phyloP scores from a whole-genome alignment of 2,113 vertebrate genomes.

The Toxotes jaculatrix region DNA sequence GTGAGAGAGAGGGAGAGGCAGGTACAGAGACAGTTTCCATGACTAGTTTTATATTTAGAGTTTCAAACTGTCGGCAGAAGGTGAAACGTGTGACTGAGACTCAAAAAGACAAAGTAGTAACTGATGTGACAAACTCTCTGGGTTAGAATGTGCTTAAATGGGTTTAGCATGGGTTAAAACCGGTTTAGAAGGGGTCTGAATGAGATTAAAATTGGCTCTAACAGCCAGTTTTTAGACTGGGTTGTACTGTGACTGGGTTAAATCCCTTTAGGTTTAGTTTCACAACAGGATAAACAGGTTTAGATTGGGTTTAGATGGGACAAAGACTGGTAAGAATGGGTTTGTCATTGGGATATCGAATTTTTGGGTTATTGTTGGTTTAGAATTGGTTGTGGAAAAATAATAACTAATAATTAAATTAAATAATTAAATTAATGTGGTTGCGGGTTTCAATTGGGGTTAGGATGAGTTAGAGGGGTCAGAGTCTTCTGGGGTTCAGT shows the following conservation, averaged over 20 bases:
- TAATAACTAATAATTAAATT: too few species aligned
- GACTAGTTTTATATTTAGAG: conserved; percentile 62
- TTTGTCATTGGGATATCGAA: background rate
- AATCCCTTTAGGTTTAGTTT: too few species aligned
- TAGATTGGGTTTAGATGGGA: background rate
- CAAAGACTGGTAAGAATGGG: background rate
- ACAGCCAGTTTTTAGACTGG: too few species aligned
- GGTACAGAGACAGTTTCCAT: conserved; percentile 65
- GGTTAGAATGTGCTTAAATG: too few species aligned
- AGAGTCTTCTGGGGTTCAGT: background rate
- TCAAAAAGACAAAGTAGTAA: background rate
- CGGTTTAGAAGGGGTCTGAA: background rate
- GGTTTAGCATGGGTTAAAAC: background rate
- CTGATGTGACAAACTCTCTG: too few species aligned
- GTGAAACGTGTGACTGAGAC: conserved; percentile 37
- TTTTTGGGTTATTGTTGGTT: too few species aligned
- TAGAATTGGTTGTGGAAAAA: background rate
- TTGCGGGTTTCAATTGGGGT: background rate
- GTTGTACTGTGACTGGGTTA: too few species aligned
- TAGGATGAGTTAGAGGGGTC: background rate
- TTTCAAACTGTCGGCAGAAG: conserved; percentile 21
- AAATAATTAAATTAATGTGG: background rate
- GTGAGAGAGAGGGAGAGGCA: conserved; percentile 5
- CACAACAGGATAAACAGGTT: too few species aligned
- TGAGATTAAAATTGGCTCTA: background rate